A percentile compares a stretch with the other conserved stretches of the same genome.
phyloP scores from a whole-genome alignment of 2,113 vertebrate species.

The Dascyllus trimaculatus region DNA sequence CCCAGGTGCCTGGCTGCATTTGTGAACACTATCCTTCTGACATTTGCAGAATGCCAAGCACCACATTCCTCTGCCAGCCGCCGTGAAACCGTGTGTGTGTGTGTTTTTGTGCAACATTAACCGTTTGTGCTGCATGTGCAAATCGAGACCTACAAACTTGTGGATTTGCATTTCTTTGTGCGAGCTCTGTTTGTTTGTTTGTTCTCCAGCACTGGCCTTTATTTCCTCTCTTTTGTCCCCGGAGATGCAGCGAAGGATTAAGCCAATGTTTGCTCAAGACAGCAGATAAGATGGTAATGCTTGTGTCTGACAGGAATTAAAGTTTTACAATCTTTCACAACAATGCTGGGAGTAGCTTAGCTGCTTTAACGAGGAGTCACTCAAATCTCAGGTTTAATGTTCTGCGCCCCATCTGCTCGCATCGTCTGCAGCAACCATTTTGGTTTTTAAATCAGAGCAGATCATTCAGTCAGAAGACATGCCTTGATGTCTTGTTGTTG shows the following conservation, averaged over 20 bases:
- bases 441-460: too few species aligned
- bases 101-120: slow-evolving; percentile 13
- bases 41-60: slow-evolving; percentile 80
- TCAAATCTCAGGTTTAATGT: not conserved
- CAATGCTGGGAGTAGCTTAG: not conserved
- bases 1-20: slow-evolving; percentile 70
- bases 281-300: slow-evolving; percentile 50
- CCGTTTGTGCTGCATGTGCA: slow-evolving; percentile 10
- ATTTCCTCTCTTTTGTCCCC: slow-evolving; percentile 10
- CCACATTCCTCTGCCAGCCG: slow-evolving; percentile 54
- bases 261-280: slow-evolving; percentile 36
- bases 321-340: slow-evolving; percentile 3
- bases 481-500: too few species aligned
- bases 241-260: slow-evolving; percentile 25
- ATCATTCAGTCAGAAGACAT: too few species aligned
- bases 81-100: slow-evolving; percentile 8
- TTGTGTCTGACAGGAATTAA: slow-evolving; percentile 26
- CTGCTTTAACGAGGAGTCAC: slow-evolving; percentile 3
- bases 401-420: too few species aligned
- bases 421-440: too few species aligned
- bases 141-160: slow-evolving; percentile 1
- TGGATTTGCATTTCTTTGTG: not conserved
- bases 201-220: not conserved
- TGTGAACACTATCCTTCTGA: slow-evolving; percentile 79
- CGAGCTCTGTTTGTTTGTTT: not conserved